Conservation (phyloP, 2,797 vertebrate species). For the Centropyge bicolor region DNA sequence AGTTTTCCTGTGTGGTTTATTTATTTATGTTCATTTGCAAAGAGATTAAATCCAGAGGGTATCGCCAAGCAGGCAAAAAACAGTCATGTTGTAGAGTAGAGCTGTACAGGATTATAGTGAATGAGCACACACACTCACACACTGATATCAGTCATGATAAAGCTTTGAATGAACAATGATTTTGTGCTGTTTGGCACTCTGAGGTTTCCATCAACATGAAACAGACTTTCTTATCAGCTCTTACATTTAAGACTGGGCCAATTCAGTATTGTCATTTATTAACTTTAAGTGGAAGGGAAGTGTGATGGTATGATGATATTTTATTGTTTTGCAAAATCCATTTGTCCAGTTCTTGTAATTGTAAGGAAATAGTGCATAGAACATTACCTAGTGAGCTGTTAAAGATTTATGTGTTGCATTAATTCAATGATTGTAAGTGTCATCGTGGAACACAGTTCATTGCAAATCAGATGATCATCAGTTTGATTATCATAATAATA, state of each 20-base stretch:
- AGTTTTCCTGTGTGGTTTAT: conserved; percentile 13
- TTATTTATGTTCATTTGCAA: conserved; percentile 22
- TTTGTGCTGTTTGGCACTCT: not conserved
- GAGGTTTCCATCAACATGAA: conserved; percentile 12
- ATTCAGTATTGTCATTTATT: conserved; percentile 8
- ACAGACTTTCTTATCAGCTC: conserved; percentile 22
- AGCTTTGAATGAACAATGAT: conserved; percentile 9
- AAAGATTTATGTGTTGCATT: not conserved
- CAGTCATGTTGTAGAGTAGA: not conserved
- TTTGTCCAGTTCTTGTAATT: not conserved
- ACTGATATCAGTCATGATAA: conserved; percentile 13
- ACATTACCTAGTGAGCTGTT: not conserved
- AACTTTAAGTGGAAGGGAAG: not conserved
- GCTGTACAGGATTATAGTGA: conserved; percentile 6
- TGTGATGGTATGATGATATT: not conserved
- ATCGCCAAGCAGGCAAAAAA: conserved; percentile 12
- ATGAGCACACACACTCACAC: not conserved
- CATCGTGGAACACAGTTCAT: not conserved
- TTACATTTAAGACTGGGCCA: not conserved
- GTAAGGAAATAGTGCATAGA: not conserved
- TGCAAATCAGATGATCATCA: not conserved
- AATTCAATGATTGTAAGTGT: not conserved
- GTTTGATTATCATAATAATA: not conserved
- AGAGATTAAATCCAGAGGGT: conserved; percentile 14
- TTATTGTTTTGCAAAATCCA: not conserved